Base-by-base conservation (phyloP, 2,797 vertebrate species). In the Telmatherina bonti region DNA sequence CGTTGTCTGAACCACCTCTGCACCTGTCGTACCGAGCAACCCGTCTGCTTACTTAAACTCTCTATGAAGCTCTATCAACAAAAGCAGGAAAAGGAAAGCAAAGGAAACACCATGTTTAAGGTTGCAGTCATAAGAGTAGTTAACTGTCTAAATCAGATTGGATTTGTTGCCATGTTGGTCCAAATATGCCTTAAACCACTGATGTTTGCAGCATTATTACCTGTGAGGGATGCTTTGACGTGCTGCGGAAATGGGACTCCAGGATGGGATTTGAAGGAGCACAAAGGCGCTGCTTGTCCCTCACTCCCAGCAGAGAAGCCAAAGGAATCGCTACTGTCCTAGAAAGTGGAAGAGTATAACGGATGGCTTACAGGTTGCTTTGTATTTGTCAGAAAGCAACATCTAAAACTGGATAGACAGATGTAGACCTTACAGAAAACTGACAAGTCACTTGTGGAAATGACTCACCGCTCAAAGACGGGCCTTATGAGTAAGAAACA, bases 1-100 rank as follows among this genome's bases (percentile, higher is more conserved):
- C 97, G 93, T 43, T 94, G 92, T 26, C 96, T 94, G 77, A 98
- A 99, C 98, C 98, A 99, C 74, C 97, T 93, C 81, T 98, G 96
- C 27, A 98, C 93, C 82, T 97, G 97, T 36, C 92, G 95, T 51
- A 94, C 87, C 0, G 95, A 92, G 41, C 84, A 94, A 54, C 94
- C 94, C 0, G 95, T 94, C 82, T 94, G 90, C 92, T 94, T 95
- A 0, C 95, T 94, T 76, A 99, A 90, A 78, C 82, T 81, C 85
- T 97, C 96, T 18, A 97, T 70, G 0, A 95, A 95, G 0, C 70
- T 94, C 98, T 99, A 78, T n/a, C 4, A 26, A 68, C 6, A 63
- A 72, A 54, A 65, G 51, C 49, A 65, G 45, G 27, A 36, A 36
- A 35, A 31, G 7, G 30, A 69, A 69, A 2, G n/a, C 51, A 26